Conservation (phyloP, 1,140 invertebrate genomes). For the Dendroctonus valens region DNA sequence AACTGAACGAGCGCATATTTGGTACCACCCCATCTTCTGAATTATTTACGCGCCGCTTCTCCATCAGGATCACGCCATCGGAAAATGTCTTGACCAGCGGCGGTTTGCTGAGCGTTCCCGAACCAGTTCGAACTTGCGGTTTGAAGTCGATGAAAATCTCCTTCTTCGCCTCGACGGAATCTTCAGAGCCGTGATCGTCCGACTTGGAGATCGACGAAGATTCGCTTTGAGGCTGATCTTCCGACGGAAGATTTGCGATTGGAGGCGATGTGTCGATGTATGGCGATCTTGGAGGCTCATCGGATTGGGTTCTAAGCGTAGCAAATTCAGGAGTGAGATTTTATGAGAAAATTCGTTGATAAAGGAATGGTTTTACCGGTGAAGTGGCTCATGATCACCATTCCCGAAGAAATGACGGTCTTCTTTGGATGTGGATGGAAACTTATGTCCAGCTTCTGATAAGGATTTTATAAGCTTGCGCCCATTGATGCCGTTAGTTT, state of each 20-base stretch:
- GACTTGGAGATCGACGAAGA: conserved; percentile 44
- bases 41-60: conserved; percentile 54
- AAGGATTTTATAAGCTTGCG: conserved; percentile 79
- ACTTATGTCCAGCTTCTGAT: conserved; percentile 70
- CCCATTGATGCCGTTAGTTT: conserved; percentile 76
- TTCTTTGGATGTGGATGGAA: conserved; percentile 49
- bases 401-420: conserved; percentile 37
- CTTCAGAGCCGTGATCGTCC: conserved; percentile 48
- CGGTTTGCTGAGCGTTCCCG: too few species aligned
- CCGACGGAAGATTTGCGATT: conserved; percentile 32
- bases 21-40: conserved; percentile 50
- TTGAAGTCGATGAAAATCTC: conserved; percentile 88
- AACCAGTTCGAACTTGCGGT: conserved; percentile 55
- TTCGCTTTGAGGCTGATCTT: conserved; percentile 38
- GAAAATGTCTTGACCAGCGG: conserved; percentile 75
- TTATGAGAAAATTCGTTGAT: conserved; percentile 2
- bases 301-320: conserved; percentile 68
- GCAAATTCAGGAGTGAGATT: not conserved
- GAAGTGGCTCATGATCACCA: conserved; percentile 69
- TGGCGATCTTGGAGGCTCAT: conserved; percentile 74
- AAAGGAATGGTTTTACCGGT: conserved; percentile 47
- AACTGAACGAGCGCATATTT: conserved; percentile 54
- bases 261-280: conserved; percentile 57
- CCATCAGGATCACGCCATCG: conserved; percentile 74
- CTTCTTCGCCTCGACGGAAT: conserved; percentile 64